Conservation (phyloP, 2,888 invertebrate species). For the Rhingia rostrata region DNA sequence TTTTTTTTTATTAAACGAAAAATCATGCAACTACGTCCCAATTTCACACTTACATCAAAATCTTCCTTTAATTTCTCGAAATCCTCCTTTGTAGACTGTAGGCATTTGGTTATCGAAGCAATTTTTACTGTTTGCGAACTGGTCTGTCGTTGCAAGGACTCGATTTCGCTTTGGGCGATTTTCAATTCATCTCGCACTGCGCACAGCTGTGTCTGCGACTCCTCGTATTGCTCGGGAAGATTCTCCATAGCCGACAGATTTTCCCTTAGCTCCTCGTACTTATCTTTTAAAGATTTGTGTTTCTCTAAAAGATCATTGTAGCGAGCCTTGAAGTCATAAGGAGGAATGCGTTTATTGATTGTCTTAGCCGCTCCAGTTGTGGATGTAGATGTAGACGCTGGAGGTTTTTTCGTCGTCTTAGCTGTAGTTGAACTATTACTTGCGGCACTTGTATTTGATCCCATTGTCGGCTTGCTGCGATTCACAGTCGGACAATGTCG, state of each 20-base stretch:
- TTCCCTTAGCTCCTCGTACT: constrained; percentile 84
- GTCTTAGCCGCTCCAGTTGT: constrained; percentile 76
- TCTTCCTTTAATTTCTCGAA: constrained; percentile 77
- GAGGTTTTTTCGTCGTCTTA: constrained; percentile 53
- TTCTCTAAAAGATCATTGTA: constrained; percentile 86
- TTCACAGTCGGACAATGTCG: constrained; percentile 3
- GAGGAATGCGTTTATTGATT: constrained; percentile 85
- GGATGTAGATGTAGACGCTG: constrained; percentile 62
- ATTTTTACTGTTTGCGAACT: constrained; percentile 78
- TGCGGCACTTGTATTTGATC: constrained; percentile 28
- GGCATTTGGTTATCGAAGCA: constrained; percentile 77
- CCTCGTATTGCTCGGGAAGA: constrained; percentile 84
- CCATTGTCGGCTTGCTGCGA: constrained; percentile 20
- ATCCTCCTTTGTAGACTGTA: constrained; percentile 79
- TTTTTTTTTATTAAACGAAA: not conserved
- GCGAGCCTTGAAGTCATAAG: constrained; percentile 87
- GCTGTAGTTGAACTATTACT: constrained; percentile 37
- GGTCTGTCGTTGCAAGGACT: constrained; percentile 79
- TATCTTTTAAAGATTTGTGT: constrained; percentile 84
- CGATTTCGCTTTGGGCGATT: constrained; percentile 77
- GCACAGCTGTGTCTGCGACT: constrained; percentile 80
- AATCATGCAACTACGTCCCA: not conserved
- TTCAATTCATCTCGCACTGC: constrained; percentile 78
- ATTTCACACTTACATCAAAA: constrained; percentile 77
- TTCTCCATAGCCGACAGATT: constrained; percentile 83